These are phyloP conservation scores for Nibea coibor DNA, from an alignment of 2,113 vertebrate species.

Conservation along the genomic window DNA sequence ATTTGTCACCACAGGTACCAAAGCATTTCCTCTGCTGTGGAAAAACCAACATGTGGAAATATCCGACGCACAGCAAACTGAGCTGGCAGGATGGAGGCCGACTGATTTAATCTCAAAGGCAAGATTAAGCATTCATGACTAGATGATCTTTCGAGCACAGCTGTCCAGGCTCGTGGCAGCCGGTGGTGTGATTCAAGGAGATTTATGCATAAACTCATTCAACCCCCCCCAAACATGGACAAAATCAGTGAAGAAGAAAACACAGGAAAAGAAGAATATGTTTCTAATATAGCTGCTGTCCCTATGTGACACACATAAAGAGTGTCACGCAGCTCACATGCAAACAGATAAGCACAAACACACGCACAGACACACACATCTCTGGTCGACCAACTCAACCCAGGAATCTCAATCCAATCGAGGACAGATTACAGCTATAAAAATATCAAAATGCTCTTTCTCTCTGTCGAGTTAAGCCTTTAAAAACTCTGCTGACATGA, in stretches of 20 bases:
- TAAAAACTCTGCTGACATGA: constrained; percentile 67
- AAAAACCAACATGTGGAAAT: constrained; percentile 49
- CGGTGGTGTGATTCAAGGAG: constrained; percentile 40
- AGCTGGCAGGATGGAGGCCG: constrained; percentile 47
- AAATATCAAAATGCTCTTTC: constrained; percentile 65
- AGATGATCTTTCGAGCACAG: constrained; percentile 67
- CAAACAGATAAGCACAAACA: constrained; percentile 1
- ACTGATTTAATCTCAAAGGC: constrained; percentile 69
- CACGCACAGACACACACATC: neutral
- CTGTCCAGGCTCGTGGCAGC: constrained; percentile 57
- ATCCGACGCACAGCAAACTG: constrained; percentile 28
- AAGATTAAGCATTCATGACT: constrained; percentile 71
- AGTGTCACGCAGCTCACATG: neutral
- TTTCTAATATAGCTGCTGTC: constrained; percentile 10
- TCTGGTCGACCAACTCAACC: constrained; percentile 25
- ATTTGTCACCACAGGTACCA: constrained; percentile 8
- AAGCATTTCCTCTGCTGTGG: constrained; percentile 21
- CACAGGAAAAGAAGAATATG: neutral
- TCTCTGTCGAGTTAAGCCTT: constrained; percentile 67
- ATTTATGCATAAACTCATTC: constrained; percentile 43
- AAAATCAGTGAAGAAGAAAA: constrained; percentile 11
- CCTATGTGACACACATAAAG: neutral
- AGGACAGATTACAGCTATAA: constrained; percentile 63
- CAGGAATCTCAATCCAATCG: constrained; percentile 42
- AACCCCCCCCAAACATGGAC: constrained; percentile 28